Percentiles rank a stretch among this genome's conserved stretches.
Conservation (phyloP, 1,140 invertebrate genomes). For the Forficula auricularia region DNA sequence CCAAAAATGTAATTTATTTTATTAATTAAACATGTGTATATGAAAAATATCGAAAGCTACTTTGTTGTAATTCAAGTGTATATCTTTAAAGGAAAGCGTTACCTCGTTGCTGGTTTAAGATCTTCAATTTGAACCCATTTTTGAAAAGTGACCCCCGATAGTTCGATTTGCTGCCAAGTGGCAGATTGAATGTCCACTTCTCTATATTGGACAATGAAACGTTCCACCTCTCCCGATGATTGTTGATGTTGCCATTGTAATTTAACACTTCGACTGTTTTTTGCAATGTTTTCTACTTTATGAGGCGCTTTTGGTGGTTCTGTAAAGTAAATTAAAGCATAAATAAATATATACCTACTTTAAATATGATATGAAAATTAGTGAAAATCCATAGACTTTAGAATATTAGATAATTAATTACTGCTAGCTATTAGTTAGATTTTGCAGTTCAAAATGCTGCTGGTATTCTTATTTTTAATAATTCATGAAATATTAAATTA, state of each 20-base stretch:
- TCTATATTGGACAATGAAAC: conserved; percentile 55
- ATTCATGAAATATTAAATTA: no score
- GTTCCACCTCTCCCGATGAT: conserved; percentile 45
- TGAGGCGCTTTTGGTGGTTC: conserved; percentile 55
- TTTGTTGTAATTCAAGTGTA: no score
- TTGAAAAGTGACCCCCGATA: conserved; percentile 38
- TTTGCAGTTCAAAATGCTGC: no score
- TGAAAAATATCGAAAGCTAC: no score
- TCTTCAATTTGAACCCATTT: conserved; percentile 45
- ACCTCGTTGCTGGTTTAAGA: conserved; percentile 58
- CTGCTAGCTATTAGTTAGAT: no score
- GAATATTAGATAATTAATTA: no score
- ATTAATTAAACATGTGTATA: no score
- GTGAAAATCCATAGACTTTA: neutral
- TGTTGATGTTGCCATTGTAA: conserved; percentile 56
- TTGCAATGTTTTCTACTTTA: conserved; percentile 45
- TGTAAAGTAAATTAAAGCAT: conserved; percentile 18
- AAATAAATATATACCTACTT: conserved; percentile 1
- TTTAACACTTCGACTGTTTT: conserved; percentile 49
- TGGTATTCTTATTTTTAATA: no score
- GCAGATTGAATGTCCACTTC: conserved; percentile 29
- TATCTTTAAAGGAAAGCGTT: no score
- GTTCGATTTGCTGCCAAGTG: conserved; percentile 46
- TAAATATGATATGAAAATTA: neutral
- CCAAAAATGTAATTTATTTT: no score